phyloP scores from a whole-genome alignment of 2,888 invertebrate genomes.

The Philaethria dido region DNA sequence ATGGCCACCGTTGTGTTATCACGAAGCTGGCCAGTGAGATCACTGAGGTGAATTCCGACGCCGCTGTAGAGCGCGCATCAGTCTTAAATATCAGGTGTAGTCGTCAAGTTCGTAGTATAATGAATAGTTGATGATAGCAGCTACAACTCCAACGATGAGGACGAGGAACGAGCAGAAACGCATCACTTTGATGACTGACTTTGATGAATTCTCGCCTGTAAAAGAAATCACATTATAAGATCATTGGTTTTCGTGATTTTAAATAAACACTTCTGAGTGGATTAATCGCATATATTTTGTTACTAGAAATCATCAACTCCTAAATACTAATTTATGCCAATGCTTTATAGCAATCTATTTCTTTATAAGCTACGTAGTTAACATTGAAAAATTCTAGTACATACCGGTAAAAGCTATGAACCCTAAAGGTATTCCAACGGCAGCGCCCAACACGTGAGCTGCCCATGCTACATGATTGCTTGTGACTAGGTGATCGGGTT shows the following conservation, averaged over 20 bases:
- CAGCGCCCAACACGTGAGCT: conserved; percentile 88
- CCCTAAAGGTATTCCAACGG: conserved; percentile 86
- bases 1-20: background rate
- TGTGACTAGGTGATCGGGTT: conserved; percentile 45
- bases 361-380: too few relatives aligned
- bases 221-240: too few relatives aligned
- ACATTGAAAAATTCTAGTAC: background rate
- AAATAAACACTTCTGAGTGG: too few relatives aligned
- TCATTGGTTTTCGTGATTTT: too few relatives aligned
- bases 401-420: conserved; percentile 82
- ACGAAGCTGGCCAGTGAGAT: conserved; percentile 4
- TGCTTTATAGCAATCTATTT: too few relatives aligned
- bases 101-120: conserved; percentile 49
- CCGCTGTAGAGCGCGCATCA: conserved; percentile 16
- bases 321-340: too few relatives aligned
- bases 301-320: too few relatives aligned
- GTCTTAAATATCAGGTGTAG: conserved; percentile 48
- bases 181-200: conserved; percentile 50
- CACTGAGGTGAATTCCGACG: conserved; percentile 14
- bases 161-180: conserved; percentile 58
- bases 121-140: conserved; percentile 53
- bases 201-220: conserved; percentile 67
- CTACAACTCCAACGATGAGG: conserved; percentile 51
- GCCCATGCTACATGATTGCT: conserved; percentile 85
- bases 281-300: too few relatives aligned